phyloP scores from a whole-genome alignment of 2,888 invertebrate genomes.

The Machimus atricapillus region DNA sequence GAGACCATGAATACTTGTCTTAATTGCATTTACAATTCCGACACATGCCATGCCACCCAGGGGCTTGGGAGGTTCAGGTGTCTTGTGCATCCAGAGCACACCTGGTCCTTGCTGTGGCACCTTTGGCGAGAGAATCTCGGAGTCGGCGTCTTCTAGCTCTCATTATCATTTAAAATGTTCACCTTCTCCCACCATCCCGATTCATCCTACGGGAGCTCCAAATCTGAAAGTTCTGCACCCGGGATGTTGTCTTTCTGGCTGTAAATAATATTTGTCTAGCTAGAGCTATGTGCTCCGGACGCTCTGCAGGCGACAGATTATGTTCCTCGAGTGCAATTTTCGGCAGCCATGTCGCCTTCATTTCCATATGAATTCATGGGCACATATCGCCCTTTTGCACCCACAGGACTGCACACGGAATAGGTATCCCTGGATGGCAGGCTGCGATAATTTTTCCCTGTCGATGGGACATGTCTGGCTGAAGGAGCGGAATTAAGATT shows the following conservation, averaged over 20 bases:
- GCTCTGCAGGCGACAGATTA: conserved; percentile 29
- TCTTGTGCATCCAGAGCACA: not conserved
- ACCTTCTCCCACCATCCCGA: not conserved
- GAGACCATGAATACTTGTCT: conserved; percentile 25
- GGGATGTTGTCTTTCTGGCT: conserved; percentile 5
- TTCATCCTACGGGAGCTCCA: not conserved
- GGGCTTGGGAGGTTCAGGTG: not conserved
- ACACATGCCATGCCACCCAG: not conserved
- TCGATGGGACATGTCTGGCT: conserved; percentile 13
- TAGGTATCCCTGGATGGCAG: not conserved
- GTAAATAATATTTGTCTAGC: conserved; percentile 23
- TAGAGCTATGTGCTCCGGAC: not conserved
- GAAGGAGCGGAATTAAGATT: conserved; percentile 4
- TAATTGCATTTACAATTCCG: conserved; percentile 37
- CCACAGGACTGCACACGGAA: not conserved
- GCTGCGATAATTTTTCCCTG: conserved; percentile 1
- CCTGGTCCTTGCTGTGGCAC: not conserved
- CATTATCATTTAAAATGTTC: conserved; percentile 33
- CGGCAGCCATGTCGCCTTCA: not conserved
- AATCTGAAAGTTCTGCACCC: not conserved
- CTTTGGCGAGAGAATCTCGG: not conserved
- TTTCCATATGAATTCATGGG: conserved; percentile 31
- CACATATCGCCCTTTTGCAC: conserved; percentile 11
- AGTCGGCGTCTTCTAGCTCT: conserved; percentile 12
- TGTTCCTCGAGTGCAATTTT: not conserved